These are phyloP conservation scores for Eulemur albifrons DNA, from an alignment of 2,797 vertebrate species.

Conservation along the genomic window DNA sequence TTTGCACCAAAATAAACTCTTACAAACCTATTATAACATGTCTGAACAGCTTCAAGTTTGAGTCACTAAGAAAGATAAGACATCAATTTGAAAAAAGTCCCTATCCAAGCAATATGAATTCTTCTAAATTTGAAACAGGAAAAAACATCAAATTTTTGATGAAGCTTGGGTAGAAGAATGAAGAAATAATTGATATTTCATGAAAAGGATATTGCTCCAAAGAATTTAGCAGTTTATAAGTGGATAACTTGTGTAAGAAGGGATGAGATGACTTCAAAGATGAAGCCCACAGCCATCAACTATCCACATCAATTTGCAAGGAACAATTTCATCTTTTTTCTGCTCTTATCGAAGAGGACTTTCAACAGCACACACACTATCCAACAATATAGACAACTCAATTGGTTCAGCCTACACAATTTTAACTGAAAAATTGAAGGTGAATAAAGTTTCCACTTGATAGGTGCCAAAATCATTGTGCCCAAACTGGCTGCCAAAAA, in stretches of 20 bases:
- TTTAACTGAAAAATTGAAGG: neutral
- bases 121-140: neutral
- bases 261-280: neutral
- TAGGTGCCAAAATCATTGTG: neutral
- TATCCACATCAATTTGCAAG: neutral
- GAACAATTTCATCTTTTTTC: neutral
- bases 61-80: neutral
- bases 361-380: neutral
- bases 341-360: neutral
- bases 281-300: neutral
- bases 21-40: neutral
- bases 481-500: neutral
- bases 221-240: neutral
- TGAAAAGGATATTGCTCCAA: neutral
- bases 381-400: neutral
- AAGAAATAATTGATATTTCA: neutral
- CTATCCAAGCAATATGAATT: neutral
- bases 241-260: neutral
- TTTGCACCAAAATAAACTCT: neutral
- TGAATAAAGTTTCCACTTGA: neutral
- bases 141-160: neutral
- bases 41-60: neutral
- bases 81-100: neutral
- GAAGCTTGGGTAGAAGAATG: neutral
- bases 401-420: neutral